Conservation (phyloP, 1,140 invertebrate genomes). For the Cyclargus thomasi region DNA sequence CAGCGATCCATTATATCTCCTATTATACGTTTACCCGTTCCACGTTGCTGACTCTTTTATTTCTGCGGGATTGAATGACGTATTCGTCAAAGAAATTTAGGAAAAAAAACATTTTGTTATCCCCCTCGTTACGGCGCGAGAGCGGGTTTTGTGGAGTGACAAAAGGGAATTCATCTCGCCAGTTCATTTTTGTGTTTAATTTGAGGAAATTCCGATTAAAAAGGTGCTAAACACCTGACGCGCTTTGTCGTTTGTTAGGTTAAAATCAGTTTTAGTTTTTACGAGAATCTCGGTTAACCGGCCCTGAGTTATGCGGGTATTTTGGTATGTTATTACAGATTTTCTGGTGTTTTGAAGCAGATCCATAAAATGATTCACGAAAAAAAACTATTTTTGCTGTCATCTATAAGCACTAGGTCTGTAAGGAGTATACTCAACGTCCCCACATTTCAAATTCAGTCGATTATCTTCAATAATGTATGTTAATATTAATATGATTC, state of each 20-base stretch:
- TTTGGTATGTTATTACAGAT: too few relatives aligned
- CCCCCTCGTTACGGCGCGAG: constrained; percentile 13
- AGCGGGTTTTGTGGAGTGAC: constrained; percentile 13
- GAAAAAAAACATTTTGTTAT: constrained; percentile 19
- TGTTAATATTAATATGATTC: too few relatives aligned
- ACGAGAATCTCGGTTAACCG: too few relatives aligned
- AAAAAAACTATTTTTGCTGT: too few relatives aligned
- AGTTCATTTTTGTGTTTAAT: constrained; percentile 1
- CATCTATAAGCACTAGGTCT: too few relatives aligned
- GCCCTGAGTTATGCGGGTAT: too few relatives aligned
- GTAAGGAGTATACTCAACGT: too few relatives aligned
- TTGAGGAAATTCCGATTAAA: neutral
- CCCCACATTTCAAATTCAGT: too few relatives aligned
- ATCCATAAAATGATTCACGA: too few relatives aligned
- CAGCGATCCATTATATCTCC: constrained; percentile 48
- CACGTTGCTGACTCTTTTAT: constrained; percentile 54
- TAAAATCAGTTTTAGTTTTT: neutral
- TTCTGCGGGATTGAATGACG: constrained; percentile 48
- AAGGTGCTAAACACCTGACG: neutral
- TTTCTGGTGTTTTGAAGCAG: too few relatives aligned
- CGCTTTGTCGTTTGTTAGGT: neutral
- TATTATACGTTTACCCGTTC: constrained; percentile 58
- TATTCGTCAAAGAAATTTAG: constrained; percentile 49
- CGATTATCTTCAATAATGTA: too few relatives aligned
- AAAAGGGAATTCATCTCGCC: constrained; percentile 5